A percentile compares a stretch with the other conserved stretches of the same genome.
Evolutionary conservation across 2,797 vertebrate genomes (phyloP).

Genomic region (Acipenser ruthenus): DNA sequence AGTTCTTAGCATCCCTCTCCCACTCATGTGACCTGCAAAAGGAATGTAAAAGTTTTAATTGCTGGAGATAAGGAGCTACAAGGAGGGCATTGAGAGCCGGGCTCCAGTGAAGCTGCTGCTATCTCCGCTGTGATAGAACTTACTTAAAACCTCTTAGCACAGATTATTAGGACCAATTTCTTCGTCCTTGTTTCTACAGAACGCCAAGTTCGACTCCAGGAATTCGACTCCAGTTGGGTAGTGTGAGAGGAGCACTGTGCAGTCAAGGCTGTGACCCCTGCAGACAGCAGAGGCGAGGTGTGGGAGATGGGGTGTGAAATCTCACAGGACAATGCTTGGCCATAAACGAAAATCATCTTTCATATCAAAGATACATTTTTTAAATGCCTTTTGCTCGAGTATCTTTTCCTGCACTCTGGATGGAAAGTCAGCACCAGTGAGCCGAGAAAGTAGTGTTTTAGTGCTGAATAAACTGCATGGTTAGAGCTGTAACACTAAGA

Average conservation of each 20-base stretch:
- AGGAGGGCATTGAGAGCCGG: constrained; percentile 49
- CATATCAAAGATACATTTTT: constrained; percentile 2
- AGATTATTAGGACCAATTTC: constrained; percentile 45
- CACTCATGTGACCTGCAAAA: constrained; percentile 32
- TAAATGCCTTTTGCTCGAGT: neutral
- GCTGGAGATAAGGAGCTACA: constrained; percentile 59
- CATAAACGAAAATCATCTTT: constrained; percentile 6
- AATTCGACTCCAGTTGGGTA: constrained; percentile 8
- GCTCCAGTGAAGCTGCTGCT: constrained; percentile 42
- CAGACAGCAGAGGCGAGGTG: neutral
- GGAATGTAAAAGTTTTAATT: constrained; percentile 72
- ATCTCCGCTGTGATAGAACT: constrained; percentile 51
- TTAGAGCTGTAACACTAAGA: too few relatives aligned
- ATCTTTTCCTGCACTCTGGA: too few relatives aligned
- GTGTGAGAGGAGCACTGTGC: neutral
- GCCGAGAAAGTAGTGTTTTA: too few relatives aligned
- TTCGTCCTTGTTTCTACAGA: constrained; percentile 19
- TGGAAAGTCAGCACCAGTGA: too few relatives aligned
- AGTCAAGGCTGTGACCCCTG: constrained; percentile 3
- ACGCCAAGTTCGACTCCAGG: constrained; percentile 14
- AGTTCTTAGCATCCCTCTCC: constrained; percentile 43
- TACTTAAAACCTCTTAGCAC: constrained; percentile 47
- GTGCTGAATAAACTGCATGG: too few relatives aligned
- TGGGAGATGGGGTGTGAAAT: neutral
- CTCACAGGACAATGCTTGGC: neutral